phyloP scores from a whole-genome alignment of 2,888 invertebrate species.

The Harpalus rubripes region DNA sequence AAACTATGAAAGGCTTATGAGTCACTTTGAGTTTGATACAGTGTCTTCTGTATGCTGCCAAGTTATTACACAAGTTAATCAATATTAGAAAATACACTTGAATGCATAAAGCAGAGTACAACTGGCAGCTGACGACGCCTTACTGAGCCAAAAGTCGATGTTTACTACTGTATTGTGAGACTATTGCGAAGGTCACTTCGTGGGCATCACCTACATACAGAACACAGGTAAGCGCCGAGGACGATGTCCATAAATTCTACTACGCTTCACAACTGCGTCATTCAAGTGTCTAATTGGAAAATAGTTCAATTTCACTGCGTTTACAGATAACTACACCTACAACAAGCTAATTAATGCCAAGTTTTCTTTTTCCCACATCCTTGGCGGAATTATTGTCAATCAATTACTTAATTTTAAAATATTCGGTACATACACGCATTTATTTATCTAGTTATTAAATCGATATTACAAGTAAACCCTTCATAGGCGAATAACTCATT shows the following conservation, averaged over 20 bases:
- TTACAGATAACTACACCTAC: neutral
- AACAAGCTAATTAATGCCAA: too few relatives aligned
- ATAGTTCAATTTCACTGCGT: neutral
- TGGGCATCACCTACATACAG: conserved; percentile 60
- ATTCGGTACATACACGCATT: too few relatives aligned
- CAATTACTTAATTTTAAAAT: too few relatives aligned
- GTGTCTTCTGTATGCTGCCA: conserved; percentile 37
- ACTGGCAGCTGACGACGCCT: conserved; percentile 51
- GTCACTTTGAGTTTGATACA: conserved; percentile 2
- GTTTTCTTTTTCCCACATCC: too few relatives aligned
- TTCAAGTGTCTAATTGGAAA: conserved; percentile 25
- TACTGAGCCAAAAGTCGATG: conserved; percentile 64
- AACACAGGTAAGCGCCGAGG: conserved; percentile 41
- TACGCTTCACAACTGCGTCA: conserved; percentile 23
- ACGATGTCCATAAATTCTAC: conserved; percentile 51
- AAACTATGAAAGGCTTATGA: conserved; percentile 30
- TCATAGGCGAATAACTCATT: too few relatives aligned
- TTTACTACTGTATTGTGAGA: conserved; percentile 64
- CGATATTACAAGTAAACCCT: too few relatives aligned
- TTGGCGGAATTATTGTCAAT: too few relatives aligned
- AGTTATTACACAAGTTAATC: conserved; percentile 57
- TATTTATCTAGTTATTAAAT: too few relatives aligned
- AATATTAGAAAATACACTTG: conserved; percentile 59
- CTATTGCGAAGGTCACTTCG: conserved; percentile 61
- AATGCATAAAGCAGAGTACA: conserved; percentile 44